Percentiles rank a stretch among this genome's conserved stretches.
Conservation (phyloP, 2,797 vertebrate genomes). For the Adelosebastes latens region DNA sequence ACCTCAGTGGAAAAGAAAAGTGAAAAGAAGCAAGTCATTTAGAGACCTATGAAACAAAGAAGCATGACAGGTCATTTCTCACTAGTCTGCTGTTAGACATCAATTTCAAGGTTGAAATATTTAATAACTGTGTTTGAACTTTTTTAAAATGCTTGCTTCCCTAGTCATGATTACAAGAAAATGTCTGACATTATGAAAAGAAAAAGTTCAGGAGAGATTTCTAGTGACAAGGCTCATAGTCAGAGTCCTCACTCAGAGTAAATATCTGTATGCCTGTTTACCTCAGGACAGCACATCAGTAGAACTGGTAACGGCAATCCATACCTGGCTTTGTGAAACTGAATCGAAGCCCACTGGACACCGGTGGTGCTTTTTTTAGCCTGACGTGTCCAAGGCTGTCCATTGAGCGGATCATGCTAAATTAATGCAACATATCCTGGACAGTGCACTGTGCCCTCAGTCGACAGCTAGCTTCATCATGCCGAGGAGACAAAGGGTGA, state of each 20-base stretch:
- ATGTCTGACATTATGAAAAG: neutral
- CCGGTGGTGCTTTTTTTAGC: neutral
- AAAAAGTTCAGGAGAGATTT: neutral
- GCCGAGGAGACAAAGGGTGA: neutral
- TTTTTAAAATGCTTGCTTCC: neutral
- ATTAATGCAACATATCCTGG: constrained; percentile 21
- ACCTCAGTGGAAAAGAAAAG: neutral
- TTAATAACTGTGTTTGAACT: neutral
- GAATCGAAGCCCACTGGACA: constrained; percentile 3
- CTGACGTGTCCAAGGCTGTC: constrained; percentile 10
- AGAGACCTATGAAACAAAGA: neutral
- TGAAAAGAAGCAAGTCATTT: neutral
- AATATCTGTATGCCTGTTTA: constrained; percentile 17
- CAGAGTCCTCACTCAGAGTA: constrained; percentile 6
- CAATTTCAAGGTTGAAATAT: neutral
- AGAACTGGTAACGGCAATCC: constrained; percentile 4
- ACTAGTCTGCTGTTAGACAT: neutral
- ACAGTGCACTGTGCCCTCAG: neutral
- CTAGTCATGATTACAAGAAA: neutral
- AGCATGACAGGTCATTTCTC: neutral
- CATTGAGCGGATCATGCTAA: constrained; percentile 25
- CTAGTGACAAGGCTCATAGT: neutral
- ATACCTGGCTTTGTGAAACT: constrained; percentile 16
- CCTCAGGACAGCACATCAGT: neutral
- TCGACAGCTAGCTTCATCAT: constrained; percentile 20